Evolutionary conservation across 2,888 invertebrate species (phyloP), one percentile per base, ranked within the genome.

Genomic region (Hydraecia micacea): DNA sequence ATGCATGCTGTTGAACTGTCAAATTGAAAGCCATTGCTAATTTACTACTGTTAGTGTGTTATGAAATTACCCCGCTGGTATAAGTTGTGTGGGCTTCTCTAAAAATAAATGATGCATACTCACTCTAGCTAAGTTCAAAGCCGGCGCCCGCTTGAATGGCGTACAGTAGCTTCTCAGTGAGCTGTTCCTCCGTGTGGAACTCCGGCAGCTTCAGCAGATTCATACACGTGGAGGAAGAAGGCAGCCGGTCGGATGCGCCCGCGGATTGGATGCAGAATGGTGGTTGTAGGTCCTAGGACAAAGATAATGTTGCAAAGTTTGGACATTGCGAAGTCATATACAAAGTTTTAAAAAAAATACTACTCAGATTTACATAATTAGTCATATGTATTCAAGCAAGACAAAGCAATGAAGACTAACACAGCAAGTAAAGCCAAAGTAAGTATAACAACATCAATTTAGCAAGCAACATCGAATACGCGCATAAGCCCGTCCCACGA

Each of bases 181-280:
- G 97, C 76, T 97, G 97, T 77, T 98, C 97, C 89, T 98, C 98
- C 71, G 98, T 98, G 84, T 97, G 97, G 93, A 99, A 99, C 91
- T 99, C 98, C 0, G 99, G 99, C 88, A 99, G 97, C 96, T 99
- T 99, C 82, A 99, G 97, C 84, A 99, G 97, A 97, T 99, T 99
- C 98, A 99, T 99, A 93, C 99, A 99, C 8, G 99, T 99, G 94
- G 99, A 99, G 15, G 99, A 99, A 21, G 99, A 99, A 0, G 99
- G 99, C 91, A 99, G 97, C 25, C 99, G 98, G 93, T 99, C 99
- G 87, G 98, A 98, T 70, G 97, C 97, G 21, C 99, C 99, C 77
- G 99, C 99, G 81, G 98, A 98, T 92, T 99, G 99, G 91, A 99
- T 99, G 93, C 99, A 99, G 95, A 99, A 99, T 3, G 99, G 98